Evolutionary conservation across 1,140 invertebrate species (phyloP).

Genomic region (Anagrus nilaparvatae): DNA sequence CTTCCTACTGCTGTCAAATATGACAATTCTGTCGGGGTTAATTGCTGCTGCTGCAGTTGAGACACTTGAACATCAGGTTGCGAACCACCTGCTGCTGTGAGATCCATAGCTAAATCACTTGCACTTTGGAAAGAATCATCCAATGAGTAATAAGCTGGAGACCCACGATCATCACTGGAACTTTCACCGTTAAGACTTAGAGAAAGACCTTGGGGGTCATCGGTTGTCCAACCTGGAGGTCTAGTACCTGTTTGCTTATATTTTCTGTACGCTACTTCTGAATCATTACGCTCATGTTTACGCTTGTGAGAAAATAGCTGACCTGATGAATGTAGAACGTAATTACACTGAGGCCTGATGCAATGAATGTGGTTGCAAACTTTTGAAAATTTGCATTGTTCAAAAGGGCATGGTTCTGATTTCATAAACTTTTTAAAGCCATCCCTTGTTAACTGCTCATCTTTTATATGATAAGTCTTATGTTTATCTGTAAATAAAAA

Average conservation of each 20-base stretch:
- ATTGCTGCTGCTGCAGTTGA: constrained; percentile 6
- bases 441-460: constrained; percentile 88
- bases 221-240: too few relatives aligned
- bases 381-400: constrained; percentile 83
- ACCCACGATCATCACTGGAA: constrained; percentile 41
- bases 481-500: constrained; percentile 77
- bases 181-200: constrained; percentile 41
- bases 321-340: constrained; percentile 90
- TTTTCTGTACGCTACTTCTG: constrained; percentile 72
- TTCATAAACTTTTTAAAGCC: constrained; percentile 99
- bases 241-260: constrained; percentile 47
- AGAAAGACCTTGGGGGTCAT: constrained; percentile 28
- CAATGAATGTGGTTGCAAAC: constrained; percentile 98
- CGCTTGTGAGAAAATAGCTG: constrained; percentile 97
- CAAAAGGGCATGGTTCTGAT: constrained; percentile 85
- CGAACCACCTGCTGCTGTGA: constrained; percentile 32
- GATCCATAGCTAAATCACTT: constrained; percentile 38
- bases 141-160: constrained; percentile 38
- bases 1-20: constrained; percentile 25
- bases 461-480: constrained; percentile 96
- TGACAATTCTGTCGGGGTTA: constrained; percentile 10
- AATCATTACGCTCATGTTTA: constrained; percentile 90
- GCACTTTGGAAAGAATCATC: constrained; percentile 40
- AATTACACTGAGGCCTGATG: constrained; percentile 88
- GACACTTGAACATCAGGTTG: background rate